These are phyloP conservation scores for Platorchestia sp. DNA, from an alignment of 1,140 invertebrate species.

Conservation along the genomic window DNA sequence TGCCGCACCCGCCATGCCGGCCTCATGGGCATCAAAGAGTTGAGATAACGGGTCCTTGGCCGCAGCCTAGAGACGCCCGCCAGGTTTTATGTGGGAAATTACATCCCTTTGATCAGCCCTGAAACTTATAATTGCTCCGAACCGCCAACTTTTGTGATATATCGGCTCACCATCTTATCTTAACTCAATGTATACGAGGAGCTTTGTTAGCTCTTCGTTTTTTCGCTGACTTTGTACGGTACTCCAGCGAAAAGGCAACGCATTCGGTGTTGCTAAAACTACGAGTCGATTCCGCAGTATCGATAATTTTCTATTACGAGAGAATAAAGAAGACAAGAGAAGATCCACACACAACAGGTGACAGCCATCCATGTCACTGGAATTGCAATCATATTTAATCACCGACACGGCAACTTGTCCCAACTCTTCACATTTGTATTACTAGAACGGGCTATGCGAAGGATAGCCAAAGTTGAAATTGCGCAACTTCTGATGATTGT, in stretches of 20 bases:
- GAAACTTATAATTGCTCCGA: background rate
- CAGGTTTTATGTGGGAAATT: background rate
- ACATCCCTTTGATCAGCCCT: background rate
- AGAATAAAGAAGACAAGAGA: background rate
- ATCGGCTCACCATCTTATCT: background rate
- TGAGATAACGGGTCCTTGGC: background rate
- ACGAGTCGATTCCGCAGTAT: background rate
- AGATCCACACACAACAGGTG: background rate
- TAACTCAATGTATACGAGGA: background rate
- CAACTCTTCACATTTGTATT: constrained; percentile 37
- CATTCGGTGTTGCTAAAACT: background rate
- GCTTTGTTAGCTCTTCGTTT: background rate
- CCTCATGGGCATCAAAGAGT: background rate
- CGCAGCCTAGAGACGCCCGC: background rate
- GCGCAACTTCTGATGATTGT: constrained; percentile 45
- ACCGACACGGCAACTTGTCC: background rate
- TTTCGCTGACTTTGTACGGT: background rate
- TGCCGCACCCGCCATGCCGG: background rate
- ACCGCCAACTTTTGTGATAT: background rate
- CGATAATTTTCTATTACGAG: background rate
- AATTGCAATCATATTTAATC: constrained; percentile 42
- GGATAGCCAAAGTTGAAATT: constrained; percentile 50
- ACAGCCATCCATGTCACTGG: background rate
- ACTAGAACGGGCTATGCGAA: constrained; percentile 36
- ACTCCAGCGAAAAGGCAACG: background rate